Conservation (phyloP, 2,113 vertebrate genomes). For the Balaeniceps rex region DNA sequence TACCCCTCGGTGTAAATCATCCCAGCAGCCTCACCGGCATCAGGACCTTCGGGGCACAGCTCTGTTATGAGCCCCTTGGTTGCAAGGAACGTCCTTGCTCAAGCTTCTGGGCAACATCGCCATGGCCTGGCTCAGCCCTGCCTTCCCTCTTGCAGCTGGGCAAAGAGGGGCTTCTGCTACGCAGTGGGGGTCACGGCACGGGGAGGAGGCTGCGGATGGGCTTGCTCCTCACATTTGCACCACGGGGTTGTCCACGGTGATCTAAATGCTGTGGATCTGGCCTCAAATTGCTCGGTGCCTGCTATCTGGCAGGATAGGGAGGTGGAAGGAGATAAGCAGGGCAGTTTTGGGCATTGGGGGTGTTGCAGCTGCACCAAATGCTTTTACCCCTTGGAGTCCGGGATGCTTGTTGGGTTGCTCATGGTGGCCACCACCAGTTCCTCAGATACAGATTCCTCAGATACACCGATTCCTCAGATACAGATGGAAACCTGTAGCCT, state of each 20-base stretch:
- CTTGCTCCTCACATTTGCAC: background rate
- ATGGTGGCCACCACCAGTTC: background rate
- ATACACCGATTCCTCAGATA: too few relatives aligned
- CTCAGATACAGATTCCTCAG: too few relatives aligned
- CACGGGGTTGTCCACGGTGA: accelerated
- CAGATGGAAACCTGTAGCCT: background rate
- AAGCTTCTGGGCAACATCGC: background rate
- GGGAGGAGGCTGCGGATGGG: background rate
- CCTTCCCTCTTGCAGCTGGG: background rate
- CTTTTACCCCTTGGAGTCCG: too few relatives aligned
- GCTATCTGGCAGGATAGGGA: background rate
- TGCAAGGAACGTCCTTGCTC: background rate
- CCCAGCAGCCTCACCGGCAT: background rate
- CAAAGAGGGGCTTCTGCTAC: background rate
- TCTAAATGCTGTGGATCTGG: background rate
- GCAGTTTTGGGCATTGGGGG: background rate
- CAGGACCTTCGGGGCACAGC: background rate
- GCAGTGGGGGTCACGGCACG: background rate
- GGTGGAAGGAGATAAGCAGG: background rate
- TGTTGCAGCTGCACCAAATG: background rate
- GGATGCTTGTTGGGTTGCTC: background rate
- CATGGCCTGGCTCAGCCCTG: background rate
- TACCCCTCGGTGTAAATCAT: background rate
- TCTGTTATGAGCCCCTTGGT: background rate
- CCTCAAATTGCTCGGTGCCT: background rate